Evolutionary conservation across 2,797 vertebrate genomes (phyloP).

Genomic region (Urophycis tenuis): DNA sequence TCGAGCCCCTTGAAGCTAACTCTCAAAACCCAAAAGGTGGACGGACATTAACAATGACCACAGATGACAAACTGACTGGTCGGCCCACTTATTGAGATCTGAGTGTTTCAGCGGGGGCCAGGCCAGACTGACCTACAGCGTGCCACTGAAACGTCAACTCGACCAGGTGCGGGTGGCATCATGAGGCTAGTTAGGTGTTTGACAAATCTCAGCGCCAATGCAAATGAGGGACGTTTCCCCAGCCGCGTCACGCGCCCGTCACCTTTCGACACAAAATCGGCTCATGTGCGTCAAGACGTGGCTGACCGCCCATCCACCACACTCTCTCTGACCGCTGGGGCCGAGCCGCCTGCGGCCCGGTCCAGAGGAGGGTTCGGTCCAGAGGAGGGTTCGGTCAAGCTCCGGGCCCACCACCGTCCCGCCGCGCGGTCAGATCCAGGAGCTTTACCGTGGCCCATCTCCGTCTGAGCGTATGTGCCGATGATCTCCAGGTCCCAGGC

Average conservation of each 20-base stretch:
- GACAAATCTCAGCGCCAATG: slow-evolving; percentile 51
- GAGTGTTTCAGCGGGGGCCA: neutral
- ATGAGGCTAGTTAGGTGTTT: slow-evolving; percentile 45
- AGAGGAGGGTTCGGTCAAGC: neutral
- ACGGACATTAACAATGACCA: neutral
- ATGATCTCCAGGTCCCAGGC: slow-evolving; percentile 98
- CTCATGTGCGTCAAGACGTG: neutral
- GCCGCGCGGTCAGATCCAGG: neutral
- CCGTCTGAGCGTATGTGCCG: slow-evolving; percentile 99
- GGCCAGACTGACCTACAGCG: neutral
- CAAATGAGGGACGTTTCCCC: neutral
- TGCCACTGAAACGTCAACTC: neutral
- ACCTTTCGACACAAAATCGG: neutral
- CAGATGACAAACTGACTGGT: neutral
- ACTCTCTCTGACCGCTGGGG: neutral
- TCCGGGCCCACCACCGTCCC: neutral
- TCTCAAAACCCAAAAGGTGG: neutral
- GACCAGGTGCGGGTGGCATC: neutral
- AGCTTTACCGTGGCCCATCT: slow-evolving; percentile 97
- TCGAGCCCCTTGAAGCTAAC: neutral
- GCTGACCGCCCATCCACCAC: neutral
- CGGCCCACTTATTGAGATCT: neutral
- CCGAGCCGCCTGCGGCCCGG: neutral
- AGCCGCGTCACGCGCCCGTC: neutral
- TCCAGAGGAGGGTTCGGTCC: neutral